phyloP scores from a whole-genome alignment of 1,140 invertebrate species.

The Conus ventricosus region DNA sequence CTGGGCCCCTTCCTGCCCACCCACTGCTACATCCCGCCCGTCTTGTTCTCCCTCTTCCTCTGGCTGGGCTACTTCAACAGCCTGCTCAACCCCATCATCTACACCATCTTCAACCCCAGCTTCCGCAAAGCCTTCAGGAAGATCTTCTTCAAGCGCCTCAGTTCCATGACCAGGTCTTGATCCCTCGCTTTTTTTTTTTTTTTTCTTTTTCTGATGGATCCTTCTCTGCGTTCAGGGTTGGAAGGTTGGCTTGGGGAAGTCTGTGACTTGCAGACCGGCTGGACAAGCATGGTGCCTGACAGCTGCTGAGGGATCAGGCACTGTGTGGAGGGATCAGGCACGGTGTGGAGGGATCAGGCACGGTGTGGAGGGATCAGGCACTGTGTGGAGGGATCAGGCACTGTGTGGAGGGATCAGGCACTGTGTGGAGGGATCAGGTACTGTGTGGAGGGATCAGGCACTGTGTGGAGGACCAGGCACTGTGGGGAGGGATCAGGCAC shows the following conservation, averaged over 20 bases:
- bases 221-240: too few species aligned
- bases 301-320: background rate
- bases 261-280: background rate
- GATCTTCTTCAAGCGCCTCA: slow-evolving; percentile 51
- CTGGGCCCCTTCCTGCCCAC: slow-evolving; percentile 65
- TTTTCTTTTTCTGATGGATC: background rate
- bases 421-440: too few species aligned
- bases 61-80: slow-evolving; percentile 75
- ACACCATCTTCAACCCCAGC: slow-evolving; percentile 75
- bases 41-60: slow-evolving; percentile 70
- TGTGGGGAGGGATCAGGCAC: background rate
- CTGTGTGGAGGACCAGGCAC: too few species aligned
- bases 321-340: background rate
- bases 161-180: slow-evolving; percentile 36
- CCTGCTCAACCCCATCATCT: slow-evolving; percentile 73
- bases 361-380: background rate
- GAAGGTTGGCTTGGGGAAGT: background rate
- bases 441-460: background rate
- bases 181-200: background rate
- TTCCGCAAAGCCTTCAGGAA: slow-evolving; percentile 72
- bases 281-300: too few species aligned
- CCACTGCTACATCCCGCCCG: slow-evolving; percentile 65
- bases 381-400: background rate
- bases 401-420: background rate
- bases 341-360: background rate